phyloP scores from a whole-genome alignment of 2,113 vertebrate genomes.

The Brevimyrus niger region DNA sequence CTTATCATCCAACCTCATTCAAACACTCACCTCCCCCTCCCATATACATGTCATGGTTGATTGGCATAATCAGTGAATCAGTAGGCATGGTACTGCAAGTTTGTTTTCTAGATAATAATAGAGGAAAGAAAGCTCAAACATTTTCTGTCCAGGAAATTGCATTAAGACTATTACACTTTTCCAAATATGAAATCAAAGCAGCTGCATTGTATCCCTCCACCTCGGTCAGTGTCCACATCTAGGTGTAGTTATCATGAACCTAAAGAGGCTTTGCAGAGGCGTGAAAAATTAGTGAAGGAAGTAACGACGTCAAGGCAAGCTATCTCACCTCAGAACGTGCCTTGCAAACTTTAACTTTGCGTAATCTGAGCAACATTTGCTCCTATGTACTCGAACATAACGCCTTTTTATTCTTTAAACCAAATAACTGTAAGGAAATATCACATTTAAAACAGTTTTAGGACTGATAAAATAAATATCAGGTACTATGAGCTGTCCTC shows the following conservation, averaged over 20 bases:
- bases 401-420: not conserved
- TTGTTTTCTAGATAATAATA: slow-evolving; percentile 57
- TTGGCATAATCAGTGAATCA: slow-evolving; percentile 55
- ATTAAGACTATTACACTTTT: slow-evolving; percentile 41
- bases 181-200: slow-evolving; percentile 49
- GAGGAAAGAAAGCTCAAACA: slow-evolving; percentile 45
- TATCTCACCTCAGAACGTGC: not conserved
- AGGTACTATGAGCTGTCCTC: slow-evolving; percentile 8
- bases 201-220: slow-evolving; percentile 37
- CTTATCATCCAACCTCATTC: slow-evolving; percentile 33
- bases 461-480: not conserved
- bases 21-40: slow-evolving; percentile 39
- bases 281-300: slow-evolving; percentile 46
- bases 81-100: slow-evolving; percentile 60
- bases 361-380: slow-evolving; percentile 16
- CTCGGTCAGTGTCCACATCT: not conserved
- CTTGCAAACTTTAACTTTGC: not conserved
- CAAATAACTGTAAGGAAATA: not conserved
- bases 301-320: slow-evolving; percentile 24
- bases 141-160: slow-evolving; percentile 61
- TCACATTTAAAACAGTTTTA: not conserved
- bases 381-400: not conserved
- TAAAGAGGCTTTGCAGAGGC: slow-evolving; percentile 26
- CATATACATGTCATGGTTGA: slow-evolving; percentile 48
- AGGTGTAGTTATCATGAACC: slow-evolving; percentile 35